phyloP scores from a whole-genome alignment of 2,113 vertebrate genomes.

The Albula goreensis region DNA sequence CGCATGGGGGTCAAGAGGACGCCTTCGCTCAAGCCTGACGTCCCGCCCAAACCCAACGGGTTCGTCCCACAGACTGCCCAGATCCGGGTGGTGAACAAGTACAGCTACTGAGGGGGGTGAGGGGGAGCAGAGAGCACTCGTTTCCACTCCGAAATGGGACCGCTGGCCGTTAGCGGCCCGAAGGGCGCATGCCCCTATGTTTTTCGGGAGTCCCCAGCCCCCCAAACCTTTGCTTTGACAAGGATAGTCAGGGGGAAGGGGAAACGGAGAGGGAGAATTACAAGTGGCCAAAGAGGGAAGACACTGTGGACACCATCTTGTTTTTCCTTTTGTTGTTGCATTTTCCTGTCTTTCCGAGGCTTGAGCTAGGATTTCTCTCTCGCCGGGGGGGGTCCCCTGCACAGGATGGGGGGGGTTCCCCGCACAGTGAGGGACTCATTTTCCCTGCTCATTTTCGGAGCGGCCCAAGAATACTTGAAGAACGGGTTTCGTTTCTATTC shows the following conservation, averaged over 20 bases:
- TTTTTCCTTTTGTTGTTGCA: background rate
- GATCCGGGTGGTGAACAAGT: constrained; percentile 94
- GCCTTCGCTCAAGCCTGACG: constrained; percentile 92
- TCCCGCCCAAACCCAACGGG: constrained; percentile 92
- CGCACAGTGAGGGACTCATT: no score
- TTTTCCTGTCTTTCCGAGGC: background rate
- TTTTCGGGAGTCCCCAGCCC: background rate
- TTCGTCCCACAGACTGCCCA: constrained; percentile 88
- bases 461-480: constrained; percentile 86
- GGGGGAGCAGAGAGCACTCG: background rate
- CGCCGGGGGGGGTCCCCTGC: no score
- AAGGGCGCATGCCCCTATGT: background rate
- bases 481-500: constrained; percentile 80
- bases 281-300: constrained; percentile 7
- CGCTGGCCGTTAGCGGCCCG: background rate
- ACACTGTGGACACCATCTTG: background rate
- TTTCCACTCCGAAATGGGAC: background rate
- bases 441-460: background rate
- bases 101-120: constrained; percentile 80
- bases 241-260: background rate
- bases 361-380: background rate
- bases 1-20: constrained; percentile 94
- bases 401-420: no score
- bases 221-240: background rate
- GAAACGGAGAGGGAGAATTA: background rate